These are phyloP conservation scores for Macrophya annulata DNA, from an alignment of 2,888 invertebrate species.

Conservation along the genomic window DNA sequence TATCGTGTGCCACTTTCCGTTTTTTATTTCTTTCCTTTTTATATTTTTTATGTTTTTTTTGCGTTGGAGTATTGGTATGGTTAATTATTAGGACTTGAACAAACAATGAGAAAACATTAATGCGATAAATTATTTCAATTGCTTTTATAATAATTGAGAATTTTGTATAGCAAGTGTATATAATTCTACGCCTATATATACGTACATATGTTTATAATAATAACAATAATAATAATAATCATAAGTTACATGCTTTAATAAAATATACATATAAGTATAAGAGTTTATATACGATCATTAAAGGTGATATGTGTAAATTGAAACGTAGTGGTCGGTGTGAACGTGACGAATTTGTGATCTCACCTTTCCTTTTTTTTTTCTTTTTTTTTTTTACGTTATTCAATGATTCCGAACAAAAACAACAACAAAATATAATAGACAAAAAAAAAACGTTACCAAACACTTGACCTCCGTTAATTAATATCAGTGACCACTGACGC, in stretches of 20 bases:
- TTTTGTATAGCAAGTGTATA: neutral
- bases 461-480: constrained; percentile 16
- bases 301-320: constrained; percentile 3
- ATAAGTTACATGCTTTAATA: neutral
- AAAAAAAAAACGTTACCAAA: neutral
- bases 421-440: neutral
- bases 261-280: too few relatives aligned
- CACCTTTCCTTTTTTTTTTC: neutral
- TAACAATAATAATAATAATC: too few relatives aligned
- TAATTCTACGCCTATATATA: neutral
- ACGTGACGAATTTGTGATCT: neutral
- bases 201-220: too few relatives aligned
- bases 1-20: neutral
- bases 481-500: constrained; percentile 27
- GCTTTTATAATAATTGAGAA: neutral
- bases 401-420: neutral
- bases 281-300: neutral
- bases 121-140: neutral
- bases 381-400: neutral
- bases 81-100: neutral
- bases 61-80: neutral
- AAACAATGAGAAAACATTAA: neutral
- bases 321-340: neutral
- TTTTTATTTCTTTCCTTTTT: neutral
- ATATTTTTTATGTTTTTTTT: neutral